Percentiles rank a stretch among this genome's conserved stretches.
phyloP scores from a whole-genome alignment of 1,140 invertebrate genomes.

The Drosophila albomicans region DNA sequence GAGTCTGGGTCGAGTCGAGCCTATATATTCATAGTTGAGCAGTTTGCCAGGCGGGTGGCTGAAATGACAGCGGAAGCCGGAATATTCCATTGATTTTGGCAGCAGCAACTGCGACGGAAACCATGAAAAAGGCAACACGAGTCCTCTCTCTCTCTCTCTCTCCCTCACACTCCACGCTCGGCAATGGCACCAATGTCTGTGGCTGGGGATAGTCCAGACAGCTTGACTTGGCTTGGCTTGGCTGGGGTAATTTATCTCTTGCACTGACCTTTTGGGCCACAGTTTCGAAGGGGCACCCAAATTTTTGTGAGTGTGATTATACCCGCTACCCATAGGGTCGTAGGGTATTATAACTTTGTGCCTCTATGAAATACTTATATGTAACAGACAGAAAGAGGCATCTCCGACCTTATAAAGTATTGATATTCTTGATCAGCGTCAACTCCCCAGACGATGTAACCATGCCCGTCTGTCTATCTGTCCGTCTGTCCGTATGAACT shows the following conservation, averaged over 20 bases:
- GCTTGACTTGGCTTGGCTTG: slow-evolving; percentile 39
- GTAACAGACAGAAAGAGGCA: no score
- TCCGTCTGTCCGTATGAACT: no score
- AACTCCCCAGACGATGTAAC: no score
- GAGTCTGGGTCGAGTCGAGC: slow-evolving; percentile 9
- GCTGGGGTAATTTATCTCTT: slow-evolving; percentile 76
- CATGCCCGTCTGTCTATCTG: no score
- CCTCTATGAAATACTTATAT: no score
- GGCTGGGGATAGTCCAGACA: slow-evolving; percentile 46
- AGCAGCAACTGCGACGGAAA: slow-evolving; percentile 53
- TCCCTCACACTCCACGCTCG: slow-evolving; percentile 17
- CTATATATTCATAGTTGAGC: background rate
- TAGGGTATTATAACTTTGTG: no score
- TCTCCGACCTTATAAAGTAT: no score
- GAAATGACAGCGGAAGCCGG: slow-evolving; percentile 67
- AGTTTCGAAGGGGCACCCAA: background rate
- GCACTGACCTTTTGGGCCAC: slow-evolving; percentile 52
- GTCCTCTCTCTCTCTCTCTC: background rate
- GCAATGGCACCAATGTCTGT: slow-evolving; percentile 21
- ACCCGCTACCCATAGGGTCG: no score
- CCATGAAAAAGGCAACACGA: slow-evolving; percentile 57
- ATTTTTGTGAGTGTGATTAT: background rate
- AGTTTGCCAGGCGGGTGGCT: slow-evolving; percentile 30
- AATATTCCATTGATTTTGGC: slow-evolving; percentile 80
- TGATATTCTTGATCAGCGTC: no score